These are phyloP conservation scores for Willowsia nigromaculata DNA, from an alignment of 2,888 invertebrate species.

Conservation along the genomic window DNA sequence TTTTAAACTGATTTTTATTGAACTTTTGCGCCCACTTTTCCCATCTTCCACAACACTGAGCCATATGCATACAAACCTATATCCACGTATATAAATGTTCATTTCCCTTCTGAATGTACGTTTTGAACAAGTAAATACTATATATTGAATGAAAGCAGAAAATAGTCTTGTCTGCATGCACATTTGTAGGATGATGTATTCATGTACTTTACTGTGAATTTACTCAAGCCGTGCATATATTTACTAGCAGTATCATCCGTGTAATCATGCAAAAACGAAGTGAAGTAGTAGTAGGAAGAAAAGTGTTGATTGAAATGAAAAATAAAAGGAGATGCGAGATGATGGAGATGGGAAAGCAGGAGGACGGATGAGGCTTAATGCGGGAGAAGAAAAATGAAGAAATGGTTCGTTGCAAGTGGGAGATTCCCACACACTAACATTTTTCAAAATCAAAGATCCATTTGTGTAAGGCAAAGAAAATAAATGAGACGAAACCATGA, in stretches of 20 bases:
- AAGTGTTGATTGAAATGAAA: conserved; percentile 67
- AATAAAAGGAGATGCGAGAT: conserved; percentile 37
- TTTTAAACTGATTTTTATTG: conserved; percentile 69
- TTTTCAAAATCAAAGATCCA: conserved; percentile 67
- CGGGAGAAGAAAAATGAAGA: conserved; percentile 28
- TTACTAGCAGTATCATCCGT: conserved; percentile 38
- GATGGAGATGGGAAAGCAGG: conserved; percentile 12
- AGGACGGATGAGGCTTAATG: conserved; percentile 23
- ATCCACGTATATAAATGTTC: neutral
- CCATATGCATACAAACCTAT: too few species aligned
- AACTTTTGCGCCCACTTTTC: conserved; percentile 51
- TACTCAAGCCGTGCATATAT: neutral
- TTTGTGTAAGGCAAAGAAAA: conserved; percentile 39
- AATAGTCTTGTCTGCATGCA: conserved; percentile 15
- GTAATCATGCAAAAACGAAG: conserved; percentile 51
- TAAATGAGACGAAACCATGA: conserved; percentile 54
- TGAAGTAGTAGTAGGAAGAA: neutral
- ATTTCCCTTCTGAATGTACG: neutral
- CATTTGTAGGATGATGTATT: neutral
- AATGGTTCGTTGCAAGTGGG: conserved; percentile 30
- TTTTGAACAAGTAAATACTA: neutral
- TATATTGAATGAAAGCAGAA: conserved; percentile 8
- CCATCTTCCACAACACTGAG: conserved; percentile 31
- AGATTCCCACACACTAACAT: conserved; percentile 48
- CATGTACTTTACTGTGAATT: neutral